Percentiles rank a stretch among this genome's conserved stretches.
These are phyloP conservation scores for Alligator mississippiensis DNA, from an alignment of 2,113 vertebrate genomes.

Conservation along the genomic window DNA sequence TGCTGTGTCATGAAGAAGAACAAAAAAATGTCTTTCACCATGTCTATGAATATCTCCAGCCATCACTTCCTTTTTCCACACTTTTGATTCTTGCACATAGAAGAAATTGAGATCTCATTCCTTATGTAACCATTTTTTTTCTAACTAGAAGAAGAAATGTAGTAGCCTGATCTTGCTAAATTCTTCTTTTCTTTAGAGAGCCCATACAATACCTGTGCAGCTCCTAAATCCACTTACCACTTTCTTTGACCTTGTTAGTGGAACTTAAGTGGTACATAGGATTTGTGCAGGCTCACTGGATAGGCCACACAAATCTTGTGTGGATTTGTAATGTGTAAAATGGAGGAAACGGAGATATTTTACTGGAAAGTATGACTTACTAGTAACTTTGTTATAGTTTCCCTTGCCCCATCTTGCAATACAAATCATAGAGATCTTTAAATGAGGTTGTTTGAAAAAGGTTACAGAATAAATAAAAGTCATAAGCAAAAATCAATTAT, in stretches of 20 bases:
- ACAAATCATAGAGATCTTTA: neutral
- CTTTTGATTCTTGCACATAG: neutral
- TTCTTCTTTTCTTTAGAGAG: neutral
- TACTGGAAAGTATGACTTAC: neutral
- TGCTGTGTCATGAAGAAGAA: neutral
- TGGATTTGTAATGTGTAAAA: neutral
- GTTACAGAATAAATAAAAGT: slow-evolving; percentile 32
- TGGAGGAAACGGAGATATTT: neutral
- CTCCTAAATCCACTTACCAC: neutral
- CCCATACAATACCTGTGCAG: neutral
- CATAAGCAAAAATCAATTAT: slow-evolving; percentile 10
- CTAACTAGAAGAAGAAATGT: neutral
- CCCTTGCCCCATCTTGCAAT: neutral
- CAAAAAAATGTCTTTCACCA: neutral
- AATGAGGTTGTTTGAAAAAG: slow-evolving; percentile 29
- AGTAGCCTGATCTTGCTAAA: neutral
- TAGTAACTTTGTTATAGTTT: neutral
- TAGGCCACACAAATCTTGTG: neutral
- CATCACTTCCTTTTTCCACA: neutral
- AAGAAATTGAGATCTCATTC: neutral
- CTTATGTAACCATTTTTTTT: neutral
- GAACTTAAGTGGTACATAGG: neutral
- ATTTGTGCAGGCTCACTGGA: neutral
- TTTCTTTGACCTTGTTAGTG: neutral
- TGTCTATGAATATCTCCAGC: neutral